These are phyloP conservation scores for Stomatorhinus walkeri DNA, from an alignment of 2,797 vertebrate genomes.

Conservation along the genomic window DNA sequence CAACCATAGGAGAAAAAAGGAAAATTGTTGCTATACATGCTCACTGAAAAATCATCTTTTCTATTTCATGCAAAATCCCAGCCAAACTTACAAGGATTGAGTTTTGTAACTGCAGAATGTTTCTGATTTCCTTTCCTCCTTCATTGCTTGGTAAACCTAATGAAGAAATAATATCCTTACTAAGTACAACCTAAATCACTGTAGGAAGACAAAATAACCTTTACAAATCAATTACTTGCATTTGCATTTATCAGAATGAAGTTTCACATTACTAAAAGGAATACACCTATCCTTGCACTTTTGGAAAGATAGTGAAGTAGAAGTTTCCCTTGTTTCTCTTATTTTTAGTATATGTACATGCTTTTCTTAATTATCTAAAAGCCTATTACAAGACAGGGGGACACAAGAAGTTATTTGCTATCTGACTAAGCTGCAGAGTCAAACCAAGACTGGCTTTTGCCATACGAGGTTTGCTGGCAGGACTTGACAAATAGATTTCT, in stretches of 20 bases:
- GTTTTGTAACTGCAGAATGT: neutral
- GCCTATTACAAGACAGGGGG: neutral
- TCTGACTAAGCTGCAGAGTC: neutral
- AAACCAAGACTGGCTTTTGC: neutral
- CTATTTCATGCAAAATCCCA: slow-evolving; percentile 65
- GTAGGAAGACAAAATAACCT: neutral
- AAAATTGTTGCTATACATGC: slow-evolving; percentile 80
- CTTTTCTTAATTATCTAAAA: neutral
- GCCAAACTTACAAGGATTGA: neutral
- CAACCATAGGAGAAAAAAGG: slow-evolving; percentile 72
- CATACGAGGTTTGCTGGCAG: neutral
- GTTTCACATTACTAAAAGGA: neutral
- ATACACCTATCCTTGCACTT: neutral
- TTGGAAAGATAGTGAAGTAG: neutral
- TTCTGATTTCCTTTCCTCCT: neutral
- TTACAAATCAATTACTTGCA: neutral
- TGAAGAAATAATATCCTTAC: neutral
- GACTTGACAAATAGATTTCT: neutral
- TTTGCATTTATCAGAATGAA: neutral
- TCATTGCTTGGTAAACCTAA: neutral
- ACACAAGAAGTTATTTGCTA: neutral
- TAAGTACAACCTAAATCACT: neutral
- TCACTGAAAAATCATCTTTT: slow-evolving; percentile 52
- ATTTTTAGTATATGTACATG: neutral
- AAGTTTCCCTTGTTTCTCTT: neutral